These are phyloP conservation scores for Hetaerina americana DNA, from an alignment of 1,140 invertebrate species.

Conservation along the genomic window DNA sequence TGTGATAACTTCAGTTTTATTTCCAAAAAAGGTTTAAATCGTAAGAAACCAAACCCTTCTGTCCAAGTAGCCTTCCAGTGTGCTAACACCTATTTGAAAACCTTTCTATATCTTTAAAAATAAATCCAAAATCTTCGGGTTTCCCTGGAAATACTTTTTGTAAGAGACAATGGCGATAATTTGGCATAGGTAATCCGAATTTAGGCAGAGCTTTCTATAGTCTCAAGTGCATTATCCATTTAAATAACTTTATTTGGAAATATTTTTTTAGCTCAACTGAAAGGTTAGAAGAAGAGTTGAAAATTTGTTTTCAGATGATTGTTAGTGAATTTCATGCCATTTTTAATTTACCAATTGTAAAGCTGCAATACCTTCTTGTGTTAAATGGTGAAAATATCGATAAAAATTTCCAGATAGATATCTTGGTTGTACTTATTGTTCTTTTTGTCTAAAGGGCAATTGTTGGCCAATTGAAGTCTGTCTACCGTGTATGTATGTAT, in stretches of 20 bases:
- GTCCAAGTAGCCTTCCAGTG: neutral
- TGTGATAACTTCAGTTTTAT: neutral
- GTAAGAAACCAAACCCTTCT: neutral
- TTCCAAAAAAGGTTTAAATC: neutral
- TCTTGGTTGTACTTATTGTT: neutral
- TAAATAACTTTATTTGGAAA: too few relatives aligned
- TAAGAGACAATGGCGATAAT: neutral
- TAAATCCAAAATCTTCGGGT: neutral
- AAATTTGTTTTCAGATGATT: neutral
- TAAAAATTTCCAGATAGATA: neutral
- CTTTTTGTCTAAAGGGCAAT: neutral
- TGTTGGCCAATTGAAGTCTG: neutral
- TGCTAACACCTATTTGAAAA: neutral
- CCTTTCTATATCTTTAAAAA: neutral
- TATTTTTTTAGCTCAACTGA: neutral
- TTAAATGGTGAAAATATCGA: neutral
- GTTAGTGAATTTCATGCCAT: too few relatives aligned
- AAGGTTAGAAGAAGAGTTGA: neutral
- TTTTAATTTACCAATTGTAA: too few relatives aligned
- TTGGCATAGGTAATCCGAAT: neutral
- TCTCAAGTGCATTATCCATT: too few relatives aligned
- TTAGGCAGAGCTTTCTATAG: neutral
- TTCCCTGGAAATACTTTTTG: neutral
- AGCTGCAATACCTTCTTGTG: neutral
- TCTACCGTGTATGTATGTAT: neutral